phyloP scores from a whole-genome alignment of 1,140 invertebrate species.

The Lepidurus arcticus region DNA sequence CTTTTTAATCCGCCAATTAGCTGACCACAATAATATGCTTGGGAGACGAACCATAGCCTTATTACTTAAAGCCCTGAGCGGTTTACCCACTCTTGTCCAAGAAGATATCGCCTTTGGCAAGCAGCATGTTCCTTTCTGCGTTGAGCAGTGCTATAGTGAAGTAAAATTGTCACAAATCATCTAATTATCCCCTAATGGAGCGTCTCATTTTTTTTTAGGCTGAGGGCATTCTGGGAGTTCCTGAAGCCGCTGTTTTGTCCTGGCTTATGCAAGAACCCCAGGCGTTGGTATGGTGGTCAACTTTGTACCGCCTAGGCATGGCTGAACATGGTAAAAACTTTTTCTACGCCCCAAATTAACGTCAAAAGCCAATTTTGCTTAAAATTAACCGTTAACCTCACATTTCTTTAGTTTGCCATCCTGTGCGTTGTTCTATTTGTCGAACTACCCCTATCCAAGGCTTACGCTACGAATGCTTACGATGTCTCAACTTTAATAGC shows the following conservation, averaged over 20 bases:
- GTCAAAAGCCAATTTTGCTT: too few relatives aligned
- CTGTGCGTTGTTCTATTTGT: slow-evolving; percentile 54
- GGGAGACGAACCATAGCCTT: slow-evolving; percentile 51
- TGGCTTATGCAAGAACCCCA: slow-evolving; percentile 58
- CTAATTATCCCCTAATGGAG: neutral
- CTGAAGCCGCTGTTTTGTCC: slow-evolving; percentile 51
- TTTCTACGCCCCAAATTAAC: too few relatives aligned
- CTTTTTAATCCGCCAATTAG: slow-evolving; percentile 56
- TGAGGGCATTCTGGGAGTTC: slow-evolving; percentile 49
- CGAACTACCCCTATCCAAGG: slow-evolving; percentile 52
- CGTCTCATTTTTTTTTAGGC: slow-evolving; percentile 42
- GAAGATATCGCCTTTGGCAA: slow-evolving; percentile 51
- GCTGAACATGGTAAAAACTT: slow-evolving; percentile 49
- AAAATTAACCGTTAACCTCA: slow-evolving; percentile 30
- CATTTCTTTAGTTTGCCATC: slow-evolving; percentile 50
- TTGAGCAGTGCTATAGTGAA: slow-evolving; percentile 56
- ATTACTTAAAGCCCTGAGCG: slow-evolving; percentile 51
- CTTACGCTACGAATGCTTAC: slow-evolving; percentile 62
- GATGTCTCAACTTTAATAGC: slow-evolving; percentile 68
- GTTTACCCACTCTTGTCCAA: slow-evolving; percentile 53
- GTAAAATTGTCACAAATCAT: slow-evolving; percentile 43
- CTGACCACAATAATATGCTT: slow-evolving; percentile 60
- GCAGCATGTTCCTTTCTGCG: slow-evolving; percentile 50
- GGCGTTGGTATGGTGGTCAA: slow-evolving; percentile 55
- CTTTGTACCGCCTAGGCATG: slow-evolving; percentile 52